Evolutionary conservation across 2,888 invertebrate genomes (phyloP).

Genomic region (Hydraecia micacea): DNA sequence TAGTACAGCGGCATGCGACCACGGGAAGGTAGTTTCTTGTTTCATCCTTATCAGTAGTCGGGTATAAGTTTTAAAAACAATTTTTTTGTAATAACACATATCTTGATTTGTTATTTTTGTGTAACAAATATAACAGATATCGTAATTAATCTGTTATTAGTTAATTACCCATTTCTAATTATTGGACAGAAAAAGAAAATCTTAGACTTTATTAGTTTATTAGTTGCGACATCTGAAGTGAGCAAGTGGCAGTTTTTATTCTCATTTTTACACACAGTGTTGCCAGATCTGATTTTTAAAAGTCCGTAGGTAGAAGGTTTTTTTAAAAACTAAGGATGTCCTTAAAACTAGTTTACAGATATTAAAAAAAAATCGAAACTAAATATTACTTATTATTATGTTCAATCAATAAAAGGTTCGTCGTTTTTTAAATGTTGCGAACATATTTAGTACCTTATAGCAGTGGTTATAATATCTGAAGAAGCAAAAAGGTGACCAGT

Average conservation of each 20-base stretch:
- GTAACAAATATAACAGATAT: no score
- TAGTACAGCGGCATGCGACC: no score
- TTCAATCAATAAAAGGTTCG: not conserved
- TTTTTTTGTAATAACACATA: no score
- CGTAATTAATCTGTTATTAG: no score
- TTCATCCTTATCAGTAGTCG: no score
- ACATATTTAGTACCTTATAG: not conserved
- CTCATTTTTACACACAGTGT: not conserved
- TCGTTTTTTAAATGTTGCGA: not conserved
- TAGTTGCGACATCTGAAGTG: not conserved
- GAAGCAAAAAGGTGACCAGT: no score
- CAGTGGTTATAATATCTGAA: not conserved
- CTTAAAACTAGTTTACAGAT: not conserved
- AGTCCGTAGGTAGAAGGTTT: no score
- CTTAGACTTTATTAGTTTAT: not conserved
- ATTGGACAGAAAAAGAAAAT: not conserved
- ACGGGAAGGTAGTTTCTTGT: no score
- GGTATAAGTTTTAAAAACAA: no score
- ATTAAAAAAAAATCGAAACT: not conserved
- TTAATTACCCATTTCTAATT: not conserved
- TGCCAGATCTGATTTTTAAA: not conserved
- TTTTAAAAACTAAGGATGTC: not conserved
- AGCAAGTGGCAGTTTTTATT: not conserved
- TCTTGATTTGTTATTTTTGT: no score
- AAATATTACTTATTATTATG: not conserved